These are phyloP conservation scores for Varecia variegata DNA, from an alignment of 2,797 vertebrate genomes.

Conservation along the genomic window DNA sequence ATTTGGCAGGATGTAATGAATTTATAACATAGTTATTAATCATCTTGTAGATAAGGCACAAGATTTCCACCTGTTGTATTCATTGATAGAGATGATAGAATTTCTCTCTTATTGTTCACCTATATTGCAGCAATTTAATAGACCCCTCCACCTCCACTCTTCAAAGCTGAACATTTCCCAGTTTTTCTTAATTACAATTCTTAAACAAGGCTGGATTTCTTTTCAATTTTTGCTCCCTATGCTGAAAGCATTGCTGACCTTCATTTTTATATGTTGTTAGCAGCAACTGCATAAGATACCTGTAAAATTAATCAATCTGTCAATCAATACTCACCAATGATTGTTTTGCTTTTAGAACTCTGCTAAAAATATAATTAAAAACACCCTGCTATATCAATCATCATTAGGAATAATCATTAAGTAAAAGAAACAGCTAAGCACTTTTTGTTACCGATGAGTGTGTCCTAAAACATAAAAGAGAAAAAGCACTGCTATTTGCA, in stretches of 20 bases:
- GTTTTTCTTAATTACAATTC: background rate
- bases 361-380: slow-evolving; percentile 19
- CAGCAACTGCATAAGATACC: background rate
- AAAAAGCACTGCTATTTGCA: background rate
- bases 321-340: background rate
- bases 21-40: background rate
- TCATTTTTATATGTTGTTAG: background rate
- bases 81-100: background rate
- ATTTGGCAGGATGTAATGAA: background rate
- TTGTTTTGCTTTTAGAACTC: background rate
- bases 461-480: background rate
- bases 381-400: background rate
- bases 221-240: background rate
- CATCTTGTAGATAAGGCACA: background rate
- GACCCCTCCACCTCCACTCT: background rate
- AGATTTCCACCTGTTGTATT: background rate
- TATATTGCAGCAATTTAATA: background rate
- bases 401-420: background rate
- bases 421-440: background rate
- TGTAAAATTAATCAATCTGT: background rate
- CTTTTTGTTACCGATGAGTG: background rate
- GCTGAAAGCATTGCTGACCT: background rate
- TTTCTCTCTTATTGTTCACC: background rate
- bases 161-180: background rate
- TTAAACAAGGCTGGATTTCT: background rate